Conservation (phyloP, 2,797 vertebrate species). For the Chromobotia macracanthus region DNA sequence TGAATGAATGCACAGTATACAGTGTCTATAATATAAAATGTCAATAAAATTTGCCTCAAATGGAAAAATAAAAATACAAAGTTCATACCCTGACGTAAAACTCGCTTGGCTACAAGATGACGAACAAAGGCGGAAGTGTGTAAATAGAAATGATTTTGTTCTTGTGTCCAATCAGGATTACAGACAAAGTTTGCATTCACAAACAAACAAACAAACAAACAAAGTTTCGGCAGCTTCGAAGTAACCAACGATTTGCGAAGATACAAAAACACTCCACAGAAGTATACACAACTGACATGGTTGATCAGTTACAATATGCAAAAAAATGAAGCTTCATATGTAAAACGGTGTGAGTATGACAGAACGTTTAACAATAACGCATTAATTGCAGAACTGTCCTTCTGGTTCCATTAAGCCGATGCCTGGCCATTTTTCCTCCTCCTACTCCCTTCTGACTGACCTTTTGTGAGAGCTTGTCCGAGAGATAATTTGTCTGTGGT, state of each 20-base stretch:
- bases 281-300: conserved; percentile 78
- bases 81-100: conserved; percentile 63
- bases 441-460: conserved; percentile 58
- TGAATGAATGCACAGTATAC: conserved; percentile 66
- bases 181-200: background rate
- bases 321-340: conserved; percentile 62
- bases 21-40: conserved; percentile 73
- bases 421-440: conserved; percentile 50
- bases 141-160: background rate
- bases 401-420: conserved; percentile 63
- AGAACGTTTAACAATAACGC: conserved; percentile 73
- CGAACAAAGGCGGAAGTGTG: conserved; percentile 41
- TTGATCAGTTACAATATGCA: conserved; percentile 70
- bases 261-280: conserved; percentile 72
- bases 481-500: conserved; percentile 39
- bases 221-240: conserved; percentile 59
- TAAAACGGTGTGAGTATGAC: conserved; percentile 69
- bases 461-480: conserved; percentile 61
- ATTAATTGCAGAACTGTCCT: conserved; percentile 68
- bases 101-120: conserved; percentile 62
- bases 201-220: conserved; percentile 33
- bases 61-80: conserved; percentile 65
- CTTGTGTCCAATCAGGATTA: conserved; percentile 54
- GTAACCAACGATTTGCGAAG: conserved; percentile 59
- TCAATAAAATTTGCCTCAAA: conserved; percentile 70